A percentile compares a stretch with the other conserved stretches of the same genome.
phyloP scores from a whole-genome alignment of 2,888 invertebrate species.

The Spodoptera littoralis region DNA sequence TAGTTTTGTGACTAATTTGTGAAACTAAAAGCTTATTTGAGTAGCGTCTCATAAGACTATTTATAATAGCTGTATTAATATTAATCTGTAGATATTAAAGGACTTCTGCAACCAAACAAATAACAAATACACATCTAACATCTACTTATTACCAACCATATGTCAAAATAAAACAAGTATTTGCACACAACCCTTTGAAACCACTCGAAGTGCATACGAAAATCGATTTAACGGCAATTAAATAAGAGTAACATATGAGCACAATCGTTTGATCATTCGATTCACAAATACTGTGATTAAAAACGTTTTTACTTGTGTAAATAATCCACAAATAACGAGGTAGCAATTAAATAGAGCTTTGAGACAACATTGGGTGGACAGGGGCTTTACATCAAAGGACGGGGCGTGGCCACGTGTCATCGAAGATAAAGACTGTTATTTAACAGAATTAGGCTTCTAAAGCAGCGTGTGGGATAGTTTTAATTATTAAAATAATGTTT shows the following conservation, averaged over 20 bases:
- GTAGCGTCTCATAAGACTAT: no score
- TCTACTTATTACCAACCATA: slow-evolving; percentile 3
- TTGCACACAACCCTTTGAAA: slow-evolving; percentile 43
- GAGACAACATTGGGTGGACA: slow-evolving; percentile 76
- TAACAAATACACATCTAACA: background rate
- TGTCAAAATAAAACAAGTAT: slow-evolving; percentile 20
- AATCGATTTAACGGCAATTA: slow-evolving; percentile 77
- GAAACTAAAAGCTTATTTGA: no score
- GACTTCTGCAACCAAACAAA: background rate
- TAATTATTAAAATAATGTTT: background rate
- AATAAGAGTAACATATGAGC: slow-evolving; percentile 67
- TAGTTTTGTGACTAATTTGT: no score
- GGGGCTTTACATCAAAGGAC: slow-evolving; percentile 78
- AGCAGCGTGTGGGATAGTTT: slow-evolving; percentile 6
- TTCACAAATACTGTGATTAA: slow-evolving; percentile 73
- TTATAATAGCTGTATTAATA: no score
- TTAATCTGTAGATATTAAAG: no score
- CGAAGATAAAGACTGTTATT: slow-evolving; percentile 64
- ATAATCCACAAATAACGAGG: slow-evolving; percentile 88
- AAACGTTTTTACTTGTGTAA: slow-evolving; percentile 77
- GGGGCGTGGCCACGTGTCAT: slow-evolving; percentile 67
- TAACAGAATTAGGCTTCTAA: slow-evolving; percentile 37
- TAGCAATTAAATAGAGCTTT: slow-evolving; percentile 86
- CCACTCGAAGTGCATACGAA: slow-evolving; percentile 50
- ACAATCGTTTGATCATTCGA: slow-evolving; percentile 76